These are phyloP conservation scores for Steinernema khuongi DNA, from an alignment of 1,140 invertebrate species.

Conservation along the genomic window DNA sequence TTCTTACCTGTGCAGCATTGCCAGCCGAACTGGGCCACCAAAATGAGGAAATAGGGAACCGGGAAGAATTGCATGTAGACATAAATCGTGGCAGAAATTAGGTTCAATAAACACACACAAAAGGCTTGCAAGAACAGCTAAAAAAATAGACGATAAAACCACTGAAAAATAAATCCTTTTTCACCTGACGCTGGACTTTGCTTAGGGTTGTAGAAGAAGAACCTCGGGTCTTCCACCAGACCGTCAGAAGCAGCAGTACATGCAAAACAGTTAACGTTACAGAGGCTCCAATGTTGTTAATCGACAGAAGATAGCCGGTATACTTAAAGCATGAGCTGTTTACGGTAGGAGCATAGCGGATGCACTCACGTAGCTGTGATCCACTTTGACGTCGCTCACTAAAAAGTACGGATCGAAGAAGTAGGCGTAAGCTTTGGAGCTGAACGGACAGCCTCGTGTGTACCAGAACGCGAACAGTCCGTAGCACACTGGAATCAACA, in stretches of 20 bases:
- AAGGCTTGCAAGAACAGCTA: too few species aligned
- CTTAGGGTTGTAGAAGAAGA: not conserved
- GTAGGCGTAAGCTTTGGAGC: not conserved
- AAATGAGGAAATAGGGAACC: too few species aligned
- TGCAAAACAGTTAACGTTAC: not conserved
- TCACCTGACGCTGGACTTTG: not conserved
- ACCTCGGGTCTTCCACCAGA: not conserved
- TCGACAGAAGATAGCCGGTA: not conserved
- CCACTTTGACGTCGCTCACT: not conserved
- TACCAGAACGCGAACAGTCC: not conserved
- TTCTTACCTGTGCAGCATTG: too few species aligned
- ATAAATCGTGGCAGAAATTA: too few species aligned
- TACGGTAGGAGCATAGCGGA: not conserved
- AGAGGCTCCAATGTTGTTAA: not conserved
- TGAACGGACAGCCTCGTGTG: not conserved
- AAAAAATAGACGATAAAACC: too few species aligned
- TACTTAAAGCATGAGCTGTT: not conserved
- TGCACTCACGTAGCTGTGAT: not conserved
- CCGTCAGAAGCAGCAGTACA: not conserved
- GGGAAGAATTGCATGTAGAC: too few species aligned
- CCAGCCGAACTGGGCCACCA: too few species aligned
- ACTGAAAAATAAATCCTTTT: constrained; percentile 10
- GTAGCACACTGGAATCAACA: not conserved
- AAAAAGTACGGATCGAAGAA: not conserved
- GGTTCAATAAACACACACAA: too few species aligned